These are phyloP conservation scores for Lasioglossum malachurum DNA, from an alignment of 2,888 invertebrate genomes.

Conservation along the genomic window DNA sequence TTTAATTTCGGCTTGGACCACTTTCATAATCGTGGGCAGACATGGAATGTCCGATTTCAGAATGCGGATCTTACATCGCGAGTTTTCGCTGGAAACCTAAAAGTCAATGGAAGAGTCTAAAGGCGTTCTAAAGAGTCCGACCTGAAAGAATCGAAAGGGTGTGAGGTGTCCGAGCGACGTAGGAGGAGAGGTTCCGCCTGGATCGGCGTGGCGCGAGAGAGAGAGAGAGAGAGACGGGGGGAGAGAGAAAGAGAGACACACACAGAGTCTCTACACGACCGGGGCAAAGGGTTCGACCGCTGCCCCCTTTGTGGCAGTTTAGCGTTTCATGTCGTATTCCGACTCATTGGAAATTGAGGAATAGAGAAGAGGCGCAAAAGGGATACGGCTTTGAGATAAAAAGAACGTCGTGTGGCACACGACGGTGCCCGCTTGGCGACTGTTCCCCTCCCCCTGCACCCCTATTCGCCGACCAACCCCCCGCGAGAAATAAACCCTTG, in stretches of 20 bases:
- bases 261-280: slow-evolving; percentile 39
- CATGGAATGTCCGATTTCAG: too few species aligned
- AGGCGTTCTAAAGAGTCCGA: not conserved
- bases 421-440: slow-evolving; percentile 47
- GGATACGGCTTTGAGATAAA: slow-evolving; percentile 83
- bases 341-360: slow-evolving; percentile 85
- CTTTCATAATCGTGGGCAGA: too few species aligned
- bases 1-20: too few species aligned
- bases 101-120: not conserved
- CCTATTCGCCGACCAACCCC: not conserved
- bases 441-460: slow-evolving; percentile 2
- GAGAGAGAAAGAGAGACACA: slow-evolving; percentile 35
- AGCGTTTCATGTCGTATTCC: slow-evolving; percentile 84
- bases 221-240: not conserved
- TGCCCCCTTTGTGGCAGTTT: slow-evolving; percentile 83
- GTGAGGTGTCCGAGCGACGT: slow-evolving; percentile 40
- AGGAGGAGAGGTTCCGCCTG: slow-evolving; percentile 43
- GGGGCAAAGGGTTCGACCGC: slow-evolving; percentile 71
- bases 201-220: not conserved
- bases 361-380: slow-evolving; percentile 79
- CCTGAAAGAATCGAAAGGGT: slow-evolving; percentile 57
- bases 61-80: not conserved
- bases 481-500: slow-evolving; percentile 7
- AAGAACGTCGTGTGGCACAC: slow-evolving; percentile 69
- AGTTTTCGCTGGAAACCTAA: not conserved